Base-by-base conservation (phyloP, 2,113 vertebrate species). In the Megaceryle torquata region DNA sequence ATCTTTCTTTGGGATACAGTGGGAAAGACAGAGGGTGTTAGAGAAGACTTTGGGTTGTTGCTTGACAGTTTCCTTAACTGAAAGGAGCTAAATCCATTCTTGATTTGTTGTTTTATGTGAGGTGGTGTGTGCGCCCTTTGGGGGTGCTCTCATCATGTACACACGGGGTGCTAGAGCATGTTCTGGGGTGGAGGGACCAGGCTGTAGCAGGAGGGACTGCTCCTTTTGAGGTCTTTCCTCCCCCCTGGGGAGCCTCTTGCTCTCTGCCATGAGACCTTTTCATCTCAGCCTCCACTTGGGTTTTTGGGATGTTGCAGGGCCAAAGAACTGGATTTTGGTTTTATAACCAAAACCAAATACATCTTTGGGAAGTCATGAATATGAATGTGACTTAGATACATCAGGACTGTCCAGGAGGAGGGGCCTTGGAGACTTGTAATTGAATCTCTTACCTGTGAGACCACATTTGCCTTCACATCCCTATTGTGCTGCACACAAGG, bases 201-300 rank as follows among this genome's bases (percentile, higher is more conserved):
- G 25, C 76, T 86, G 50, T 33, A n/a, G 22, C 1, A 3, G 41
- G 18, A 56, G 35, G 7, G 14, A 9, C 29, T 67, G 46, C 5
- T 88, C 33, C 13, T 13, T 28, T 6, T 37, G 72, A 44, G 29
- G 9, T 48, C 20, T 46, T 7, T 63, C 22, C 48, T 37, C 20
- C 26, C 6, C 48, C 46, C n/a, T 28, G 15, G 6, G 44, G 54
- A 69, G 44, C 44, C 64, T 31, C 46, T 46, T 82, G 31, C 28
- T 31, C 15, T n/a, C 21, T 56, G 25, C 59, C 2, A 0, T 6
- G 24, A 53, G 37, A 2, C 43, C 22, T 25, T 33, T 48, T 39
- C 31, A 25, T 43, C 56, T 67, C 37, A 37, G 72, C 22, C 51
- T 65, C 44, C 12, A 6, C 24, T 78, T 10, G 1, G 22, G 22